Conservation (phyloP, 2,888 invertebrate genomes). For the Crematogaster levior region DNA sequence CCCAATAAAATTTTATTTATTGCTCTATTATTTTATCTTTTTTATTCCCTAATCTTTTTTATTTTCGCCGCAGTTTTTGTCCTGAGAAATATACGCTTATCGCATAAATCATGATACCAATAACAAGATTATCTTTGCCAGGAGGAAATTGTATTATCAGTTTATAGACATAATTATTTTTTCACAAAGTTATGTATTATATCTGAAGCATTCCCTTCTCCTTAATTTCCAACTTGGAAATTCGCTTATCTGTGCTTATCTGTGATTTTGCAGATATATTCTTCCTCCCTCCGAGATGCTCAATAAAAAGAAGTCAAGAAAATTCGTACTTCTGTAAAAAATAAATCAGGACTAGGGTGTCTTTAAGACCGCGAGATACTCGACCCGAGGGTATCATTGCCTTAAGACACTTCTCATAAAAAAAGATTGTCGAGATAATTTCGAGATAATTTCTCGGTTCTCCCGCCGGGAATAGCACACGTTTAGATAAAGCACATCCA, state of each 20-base stretch:
- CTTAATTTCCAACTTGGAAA: not conserved
- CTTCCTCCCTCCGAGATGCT: not conserved
- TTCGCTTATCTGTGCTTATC: conserved; percentile 42
- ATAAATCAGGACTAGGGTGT: conserved; percentile 23
- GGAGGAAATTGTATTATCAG: conserved; percentile 5
- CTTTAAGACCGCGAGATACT: not conserved
- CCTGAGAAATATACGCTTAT: conserved; percentile 3
- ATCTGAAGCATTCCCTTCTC: conserved; percentile 13
- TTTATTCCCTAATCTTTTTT: not conserved
- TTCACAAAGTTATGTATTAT: not conserved
- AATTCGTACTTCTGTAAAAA: conserved; percentile 38
- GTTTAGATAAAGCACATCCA: not conserved
- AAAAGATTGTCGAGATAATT: conserved; percentile 10
- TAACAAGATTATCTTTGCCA: not conserved
- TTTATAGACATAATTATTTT: not conserved
- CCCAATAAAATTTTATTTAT: not conserved
- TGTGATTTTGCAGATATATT: conserved; percentile 30
- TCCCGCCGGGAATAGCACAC: not conserved
- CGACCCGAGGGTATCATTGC: not conserved
- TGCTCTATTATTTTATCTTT: not conserved
- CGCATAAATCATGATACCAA: not conserved
- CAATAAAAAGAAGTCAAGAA: conserved; percentile 5
- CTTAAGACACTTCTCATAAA: not conserved
- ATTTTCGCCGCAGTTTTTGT: not conserved
- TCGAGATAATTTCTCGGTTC: conserved; percentile 26